These are phyloP conservation scores for Drosophila antonietae DNA, from an alignment of 2,888 invertebrate genomes.

Conservation along the genomic window DNA sequence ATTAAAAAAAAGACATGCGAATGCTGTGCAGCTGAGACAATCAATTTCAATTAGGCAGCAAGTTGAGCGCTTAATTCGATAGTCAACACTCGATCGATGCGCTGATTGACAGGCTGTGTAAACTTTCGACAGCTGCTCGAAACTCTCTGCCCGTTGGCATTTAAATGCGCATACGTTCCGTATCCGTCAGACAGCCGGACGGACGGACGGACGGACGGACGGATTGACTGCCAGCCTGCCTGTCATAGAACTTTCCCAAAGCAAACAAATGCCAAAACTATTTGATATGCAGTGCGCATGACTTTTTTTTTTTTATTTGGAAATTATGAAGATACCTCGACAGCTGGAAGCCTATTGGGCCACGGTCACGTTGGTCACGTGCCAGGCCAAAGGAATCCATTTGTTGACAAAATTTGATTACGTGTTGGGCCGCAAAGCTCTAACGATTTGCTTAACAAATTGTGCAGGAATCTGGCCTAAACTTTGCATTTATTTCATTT, in stretches of 20 bases:
- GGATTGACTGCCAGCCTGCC: not conserved
- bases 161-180: constrained; percentile 49
- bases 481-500: constrained; percentile 37
- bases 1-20: constrained; percentile 6
- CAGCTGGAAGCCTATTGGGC: constrained; percentile 9
- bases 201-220: constrained; percentile 1
- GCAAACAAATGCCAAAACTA: constrained; percentile 48
- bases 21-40: constrained; percentile 25
- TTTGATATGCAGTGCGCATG: constrained; percentile 62
- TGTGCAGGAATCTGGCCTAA: constrained; percentile 23
- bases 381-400: constrained; percentile 59
- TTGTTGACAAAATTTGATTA: constrained; percentile 76
- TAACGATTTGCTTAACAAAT: constrained; percentile 21
- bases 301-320: constrained; percentile 2
- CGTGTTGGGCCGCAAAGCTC: constrained; percentile 50
- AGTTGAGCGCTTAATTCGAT: constrained; percentile 42
- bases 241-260: constrained; percentile 26
- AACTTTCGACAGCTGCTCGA: constrained; percentile 50
- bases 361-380: constrained; percentile 59
- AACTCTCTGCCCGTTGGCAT: constrained; percentile 27
- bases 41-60: constrained; percentile 51
- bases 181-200: constrained; percentile 14
- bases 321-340: constrained; percentile 62
- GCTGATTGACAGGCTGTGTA: constrained; percentile 45
- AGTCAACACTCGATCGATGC: constrained; percentile 45